phyloP scores from a whole-genome alignment of 2,797 vertebrate genomes.

The Sylvia borin region DNA sequence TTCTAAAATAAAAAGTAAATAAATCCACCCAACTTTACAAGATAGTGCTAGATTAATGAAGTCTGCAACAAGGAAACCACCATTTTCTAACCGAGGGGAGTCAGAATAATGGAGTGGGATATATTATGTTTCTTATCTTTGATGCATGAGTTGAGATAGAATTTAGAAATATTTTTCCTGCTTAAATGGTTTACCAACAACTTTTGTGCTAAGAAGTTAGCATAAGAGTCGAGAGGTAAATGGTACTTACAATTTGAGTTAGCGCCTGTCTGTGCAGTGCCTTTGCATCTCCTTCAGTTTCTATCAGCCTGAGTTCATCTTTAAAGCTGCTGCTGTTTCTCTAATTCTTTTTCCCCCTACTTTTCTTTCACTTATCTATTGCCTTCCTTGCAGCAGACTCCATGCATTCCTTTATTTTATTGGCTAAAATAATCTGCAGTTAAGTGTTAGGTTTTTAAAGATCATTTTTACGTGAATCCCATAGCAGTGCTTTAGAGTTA shows the following conservation, averaged over 20 bases:
- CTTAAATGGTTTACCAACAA: background rate
- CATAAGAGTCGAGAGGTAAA: background rate
- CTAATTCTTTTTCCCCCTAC: background rate
- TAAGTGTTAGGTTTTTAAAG: background rate
- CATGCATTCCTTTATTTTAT: background rate
- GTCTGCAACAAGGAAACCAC: background rate
- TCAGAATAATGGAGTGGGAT: background rate
- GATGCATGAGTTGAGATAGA: background rate
- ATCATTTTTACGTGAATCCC: background rate
- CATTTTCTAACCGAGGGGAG: background rate
- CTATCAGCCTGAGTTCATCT: background rate
- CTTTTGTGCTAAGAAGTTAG: background rate
- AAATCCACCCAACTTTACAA: background rate
- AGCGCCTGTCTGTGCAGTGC: background rate
- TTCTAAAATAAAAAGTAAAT: conserved; percentile 29
- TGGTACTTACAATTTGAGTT: background rate
- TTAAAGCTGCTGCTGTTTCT: background rate
- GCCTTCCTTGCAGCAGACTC: background rate
- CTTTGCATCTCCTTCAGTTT: background rate
- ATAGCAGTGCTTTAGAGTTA: background rate
- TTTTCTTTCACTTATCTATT: background rate
- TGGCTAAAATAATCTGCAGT: background rate
- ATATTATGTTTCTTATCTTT: background rate
- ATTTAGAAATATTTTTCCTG: background rate
- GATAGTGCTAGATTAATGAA: background rate